These are phyloP conservation scores for Morone saxatilis DNA, from an alignment of 2,113 vertebrate species.

Conservation along the genomic window DNA sequence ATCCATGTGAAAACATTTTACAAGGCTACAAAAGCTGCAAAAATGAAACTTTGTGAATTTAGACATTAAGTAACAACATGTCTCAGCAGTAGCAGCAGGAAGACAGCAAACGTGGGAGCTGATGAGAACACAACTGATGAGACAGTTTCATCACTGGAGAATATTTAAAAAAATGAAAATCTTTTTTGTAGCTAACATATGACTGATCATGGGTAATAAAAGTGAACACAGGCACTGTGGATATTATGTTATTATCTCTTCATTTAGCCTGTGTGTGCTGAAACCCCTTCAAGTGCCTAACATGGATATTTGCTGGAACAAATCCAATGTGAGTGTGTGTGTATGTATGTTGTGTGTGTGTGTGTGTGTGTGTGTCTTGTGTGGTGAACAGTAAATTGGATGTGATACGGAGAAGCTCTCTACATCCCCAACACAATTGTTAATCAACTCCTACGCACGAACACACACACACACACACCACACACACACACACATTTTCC, in stretches of 20 bases:
- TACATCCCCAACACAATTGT: slow-evolving; percentile 49
- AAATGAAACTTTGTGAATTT: background rate
- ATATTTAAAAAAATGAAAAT: background rate
- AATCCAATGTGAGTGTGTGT: slow-evolving; percentile 6
- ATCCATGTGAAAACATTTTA: background rate
- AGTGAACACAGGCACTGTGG: background rate
- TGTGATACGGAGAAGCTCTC: slow-evolving; percentile 33
- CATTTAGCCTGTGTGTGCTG: background rate
- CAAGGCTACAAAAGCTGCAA: too few species aligned
- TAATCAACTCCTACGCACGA: slow-evolving; percentile 28
- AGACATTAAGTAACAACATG: background rate
- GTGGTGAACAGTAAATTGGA: slow-evolving; percentile 33
- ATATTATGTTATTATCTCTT: background rate
- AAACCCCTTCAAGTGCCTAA: background rate
- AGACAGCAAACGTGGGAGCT: background rate
- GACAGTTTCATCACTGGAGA: background rate
- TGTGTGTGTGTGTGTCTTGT: background rate
- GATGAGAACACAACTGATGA: background rate
- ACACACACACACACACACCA: slow-evolving; percentile 10
- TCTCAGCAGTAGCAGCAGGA: background rate
- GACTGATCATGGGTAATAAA: background rate
- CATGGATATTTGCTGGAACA: slow-evolving; percentile 25
- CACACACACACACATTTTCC: background rate
- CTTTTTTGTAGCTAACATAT: background rate
- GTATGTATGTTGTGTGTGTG: background rate